Conservation (phyloP, 2,113 vertebrate genomes). For the Ardeotis arabs region DNA sequence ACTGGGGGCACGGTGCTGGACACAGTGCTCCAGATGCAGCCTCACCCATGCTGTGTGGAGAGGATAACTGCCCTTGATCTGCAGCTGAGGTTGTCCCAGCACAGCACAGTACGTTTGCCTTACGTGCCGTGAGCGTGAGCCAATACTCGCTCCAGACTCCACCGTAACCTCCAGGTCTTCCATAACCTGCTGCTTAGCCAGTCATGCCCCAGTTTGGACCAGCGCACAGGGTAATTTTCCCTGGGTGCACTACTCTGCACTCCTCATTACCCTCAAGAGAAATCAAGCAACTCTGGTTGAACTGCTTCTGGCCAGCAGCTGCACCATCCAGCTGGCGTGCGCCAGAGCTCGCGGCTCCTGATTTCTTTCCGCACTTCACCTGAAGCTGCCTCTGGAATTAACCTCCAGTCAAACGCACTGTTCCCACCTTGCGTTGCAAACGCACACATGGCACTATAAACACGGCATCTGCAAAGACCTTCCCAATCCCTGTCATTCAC, state of each 20-base stretch:
- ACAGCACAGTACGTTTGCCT: accelerated
- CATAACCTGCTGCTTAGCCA: not conserved
- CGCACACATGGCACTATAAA: accelerated
- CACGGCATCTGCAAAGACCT: not conserved
- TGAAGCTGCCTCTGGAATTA: not conserved
- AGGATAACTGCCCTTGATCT: not conserved
- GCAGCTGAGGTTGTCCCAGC: not conserved
- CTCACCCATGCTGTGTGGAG: accelerated
- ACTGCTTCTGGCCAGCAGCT: not conserved
- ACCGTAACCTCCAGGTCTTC: not conserved
- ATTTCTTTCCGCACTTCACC: not conserved
- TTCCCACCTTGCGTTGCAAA: not conserved
- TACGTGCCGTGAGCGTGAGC: accelerated
- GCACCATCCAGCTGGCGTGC: not conserved
- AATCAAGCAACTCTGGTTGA: not conserved
- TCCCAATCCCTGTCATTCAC: accelerated
- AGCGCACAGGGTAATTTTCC: not conserved
- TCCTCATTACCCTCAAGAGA: not conserved
- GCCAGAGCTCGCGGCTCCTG: not conserved
- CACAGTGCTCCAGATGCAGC: not conserved
- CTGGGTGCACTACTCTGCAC: not conserved
- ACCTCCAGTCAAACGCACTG: not conserved
- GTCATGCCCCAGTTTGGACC: not conserved
- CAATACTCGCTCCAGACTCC: not conserved
- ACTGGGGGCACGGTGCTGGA: not conserved